Percentiles rank a stretch among this genome's conserved stretches.
phyloP scores from a whole-genome alignment of 2,113 vertebrate species.

The Oncorhynchus keta region DNA sequence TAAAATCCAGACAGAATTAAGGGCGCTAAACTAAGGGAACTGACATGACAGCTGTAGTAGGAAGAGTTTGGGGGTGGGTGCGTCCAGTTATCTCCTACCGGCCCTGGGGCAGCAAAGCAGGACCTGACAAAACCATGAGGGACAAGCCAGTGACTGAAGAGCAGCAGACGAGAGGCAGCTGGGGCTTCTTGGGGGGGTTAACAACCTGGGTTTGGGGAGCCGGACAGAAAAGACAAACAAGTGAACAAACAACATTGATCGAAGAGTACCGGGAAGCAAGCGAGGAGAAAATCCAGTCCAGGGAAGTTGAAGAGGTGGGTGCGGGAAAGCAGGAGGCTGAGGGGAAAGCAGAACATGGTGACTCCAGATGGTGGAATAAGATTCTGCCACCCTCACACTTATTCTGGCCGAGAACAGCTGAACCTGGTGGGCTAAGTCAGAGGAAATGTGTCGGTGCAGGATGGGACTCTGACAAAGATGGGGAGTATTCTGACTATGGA shows the following conservation, averaged over 20 bases:
- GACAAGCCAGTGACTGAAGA: background rate
- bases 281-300: constrained; percentile 58
- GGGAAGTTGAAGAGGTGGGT: constrained; percentile 45
- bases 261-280: constrained; percentile 72
- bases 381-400: constrained; percentile 49
- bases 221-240: constrained; percentile 27
- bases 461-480: constrained; percentile 51
- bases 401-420: constrained; percentile 39
- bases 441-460: constrained; percentile 13
- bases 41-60: constrained; percentile 62
- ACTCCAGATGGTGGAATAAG: constrained; percentile 64
- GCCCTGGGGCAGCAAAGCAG: constrained; percentile 37
- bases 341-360: background rate
- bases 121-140: constrained; percentile 4
- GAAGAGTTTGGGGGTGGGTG: constrained; percentile 70
- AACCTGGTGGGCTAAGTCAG: background rate
- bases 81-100: constrained; percentile 48
- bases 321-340: constrained; percentile 24
- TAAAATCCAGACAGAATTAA: background rate
- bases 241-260: constrained; percentile 30
- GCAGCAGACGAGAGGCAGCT: constrained; percentile 7
- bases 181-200: constrained; percentile 38
- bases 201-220: constrained; percentile 65
- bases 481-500: constrained; percentile 67
- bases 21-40: background rate